Evolutionary conservation across 2,797 vertebrate genomes (phyloP).

Genomic region (Chiroxiphia lanceolata): DNA sequence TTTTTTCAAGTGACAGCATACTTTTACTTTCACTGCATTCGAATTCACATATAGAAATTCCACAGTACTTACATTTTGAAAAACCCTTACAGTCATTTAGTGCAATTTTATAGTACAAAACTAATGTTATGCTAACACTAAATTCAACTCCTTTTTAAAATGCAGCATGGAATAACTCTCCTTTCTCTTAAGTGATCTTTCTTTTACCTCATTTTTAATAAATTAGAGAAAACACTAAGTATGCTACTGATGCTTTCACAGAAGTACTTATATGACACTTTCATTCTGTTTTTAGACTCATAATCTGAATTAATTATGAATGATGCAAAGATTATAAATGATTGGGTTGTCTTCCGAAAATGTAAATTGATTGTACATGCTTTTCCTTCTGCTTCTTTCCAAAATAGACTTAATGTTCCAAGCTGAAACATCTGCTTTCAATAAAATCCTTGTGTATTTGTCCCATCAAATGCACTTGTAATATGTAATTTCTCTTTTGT

Average conservation of each 20-base stretch:
- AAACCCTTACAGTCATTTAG: neutral
- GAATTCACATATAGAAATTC: neutral
- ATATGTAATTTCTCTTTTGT: neutral
- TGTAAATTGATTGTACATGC: neutral
- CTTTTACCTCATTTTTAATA: neutral
- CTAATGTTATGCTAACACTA: neutral
- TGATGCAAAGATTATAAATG: constrained; percentile 23
- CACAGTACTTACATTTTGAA: neutral
- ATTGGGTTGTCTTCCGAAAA: constrained; percentile 35
- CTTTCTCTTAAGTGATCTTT: neutral
- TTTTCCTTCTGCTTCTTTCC: neutral
- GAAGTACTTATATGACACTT: constrained; percentile 3
- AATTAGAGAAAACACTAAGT: neutral
- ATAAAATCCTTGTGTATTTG: neutral
- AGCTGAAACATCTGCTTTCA: neutral
- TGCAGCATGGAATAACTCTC: neutral
- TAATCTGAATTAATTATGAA: constrained; percentile 46
- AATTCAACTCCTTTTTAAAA: neutral
- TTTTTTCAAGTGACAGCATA: neutral
- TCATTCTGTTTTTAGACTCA: constrained; percentile 30
- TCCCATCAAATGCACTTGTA: neutral
- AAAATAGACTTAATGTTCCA: neutral
- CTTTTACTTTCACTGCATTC: neutral
- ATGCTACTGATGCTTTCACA: neutral
- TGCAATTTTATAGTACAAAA: neutral